phyloP scores from a whole-genome alignment of 2,797 vertebrate species.

The Cossypha caffra region DNA sequence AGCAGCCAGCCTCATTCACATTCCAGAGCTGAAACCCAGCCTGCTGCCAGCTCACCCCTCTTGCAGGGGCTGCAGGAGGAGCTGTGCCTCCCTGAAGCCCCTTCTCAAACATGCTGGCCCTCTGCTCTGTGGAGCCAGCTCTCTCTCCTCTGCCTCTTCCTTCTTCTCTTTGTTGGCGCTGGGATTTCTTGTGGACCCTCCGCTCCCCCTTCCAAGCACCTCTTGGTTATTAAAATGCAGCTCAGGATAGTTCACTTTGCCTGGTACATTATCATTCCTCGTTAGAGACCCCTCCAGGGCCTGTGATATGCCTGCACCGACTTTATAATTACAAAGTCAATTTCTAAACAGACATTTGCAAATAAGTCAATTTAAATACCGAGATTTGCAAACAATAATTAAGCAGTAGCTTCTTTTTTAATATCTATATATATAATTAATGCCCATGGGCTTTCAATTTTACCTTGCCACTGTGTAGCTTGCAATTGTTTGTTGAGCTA shows the following conservation, averaged over 20 bases:
- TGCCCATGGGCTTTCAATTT: constrained; percentile 78
- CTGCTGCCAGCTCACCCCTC: neutral
- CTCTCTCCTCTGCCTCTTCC: neutral
- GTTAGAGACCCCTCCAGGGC: constrained; percentile 82
- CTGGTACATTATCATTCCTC: constrained; percentile 82
- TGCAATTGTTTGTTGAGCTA: constrained; percentile 75
- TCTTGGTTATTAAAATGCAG: constrained; percentile 79
- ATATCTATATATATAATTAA: constrained; percentile 82
- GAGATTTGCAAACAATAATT: constrained; percentile 85
- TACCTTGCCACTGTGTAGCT: constrained; percentile 73
- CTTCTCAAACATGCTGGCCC: neutral
- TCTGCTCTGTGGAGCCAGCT: neutral
- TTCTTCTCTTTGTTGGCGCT: neutral
- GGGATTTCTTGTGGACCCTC: constrained; percentile 40
- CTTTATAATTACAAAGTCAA: constrained; percentile 85
- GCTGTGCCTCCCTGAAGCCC: neutral
- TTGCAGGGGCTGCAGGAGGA: neutral
- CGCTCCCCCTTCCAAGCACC: constrained; percentile 1
- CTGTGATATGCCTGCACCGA: constrained; percentile 74
- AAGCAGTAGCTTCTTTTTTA: constrained; percentile 80
- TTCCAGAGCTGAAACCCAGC: neutral
- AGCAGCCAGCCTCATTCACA: constrained; percentile 31
- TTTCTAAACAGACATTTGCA: constrained; percentile 85
- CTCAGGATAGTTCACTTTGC: constrained; percentile 75
- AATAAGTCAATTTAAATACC: constrained; percentile 85